Percentiles rank a stretch among this genome's conserved stretches.
These are phyloP conservation scores for Tetramorium parvispinum DNA, from an alignment of 1,140 invertebrate species.

Conservation along the genomic window DNA sequence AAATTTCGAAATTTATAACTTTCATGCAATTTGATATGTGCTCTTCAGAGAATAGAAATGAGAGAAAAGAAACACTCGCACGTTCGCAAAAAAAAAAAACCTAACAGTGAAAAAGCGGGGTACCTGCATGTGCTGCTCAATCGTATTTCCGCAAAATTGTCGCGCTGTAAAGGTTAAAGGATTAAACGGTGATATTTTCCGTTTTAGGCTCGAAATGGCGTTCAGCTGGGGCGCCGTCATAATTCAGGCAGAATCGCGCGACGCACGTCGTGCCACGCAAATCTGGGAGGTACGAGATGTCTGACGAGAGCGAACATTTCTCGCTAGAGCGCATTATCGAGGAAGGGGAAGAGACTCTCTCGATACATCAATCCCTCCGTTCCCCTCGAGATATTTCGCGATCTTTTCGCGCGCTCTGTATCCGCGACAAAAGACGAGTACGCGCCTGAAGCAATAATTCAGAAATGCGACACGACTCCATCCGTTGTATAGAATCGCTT, in stretches of 20 bases:
- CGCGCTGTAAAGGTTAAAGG: not conserved
- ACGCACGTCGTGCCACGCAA: constrained; percentile 10
- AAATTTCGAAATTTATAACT: not conserved
- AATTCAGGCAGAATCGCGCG: constrained; percentile 35
- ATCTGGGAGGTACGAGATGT: constrained; percentile 24
- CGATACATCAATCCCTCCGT: constrained; percentile 15
- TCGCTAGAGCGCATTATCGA: constrained; percentile 43
- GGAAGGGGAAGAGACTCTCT: constrained; percentile 5
- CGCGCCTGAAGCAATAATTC: constrained; percentile 52
- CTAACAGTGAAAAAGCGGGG: not conserved
- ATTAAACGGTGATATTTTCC: constrained; percentile 46
- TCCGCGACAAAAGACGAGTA: constrained; percentile 43
- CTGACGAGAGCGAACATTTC: constrained; percentile 26
- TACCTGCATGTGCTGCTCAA: constrained; percentile 1
- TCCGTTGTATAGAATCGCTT: not conserved
- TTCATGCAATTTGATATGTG: not conserved
- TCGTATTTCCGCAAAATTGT: constrained; percentile 22
- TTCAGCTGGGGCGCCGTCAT: not conserved
- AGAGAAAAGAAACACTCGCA: not conserved
- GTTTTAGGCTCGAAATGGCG: not conserved
- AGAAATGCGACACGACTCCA: constrained; percentile 8
- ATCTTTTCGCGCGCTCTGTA: constrained; percentile 17
- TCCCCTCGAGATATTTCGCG: not conserved
- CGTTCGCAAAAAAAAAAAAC: constrained; percentile 11
- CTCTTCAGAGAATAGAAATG: not conserved